phyloP scores from a whole-genome alignment of 2,888 invertebrate species.

The Xestia rhomboidea region DNA sequence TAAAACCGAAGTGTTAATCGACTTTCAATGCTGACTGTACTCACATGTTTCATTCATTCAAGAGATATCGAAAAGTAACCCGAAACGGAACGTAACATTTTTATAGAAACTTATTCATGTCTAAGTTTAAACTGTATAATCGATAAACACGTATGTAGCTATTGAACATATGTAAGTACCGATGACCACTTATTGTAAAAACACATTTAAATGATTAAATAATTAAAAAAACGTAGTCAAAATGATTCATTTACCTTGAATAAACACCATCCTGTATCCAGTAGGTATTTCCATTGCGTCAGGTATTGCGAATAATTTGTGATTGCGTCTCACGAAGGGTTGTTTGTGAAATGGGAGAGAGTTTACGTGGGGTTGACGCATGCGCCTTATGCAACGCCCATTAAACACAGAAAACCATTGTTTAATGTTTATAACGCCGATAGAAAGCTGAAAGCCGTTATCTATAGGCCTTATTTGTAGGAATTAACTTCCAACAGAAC shows the following conservation, averaged over 20 bases:
- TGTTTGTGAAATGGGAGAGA: background rate
- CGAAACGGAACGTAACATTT: background rate
- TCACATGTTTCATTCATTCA: background rate
- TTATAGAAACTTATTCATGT: no score
- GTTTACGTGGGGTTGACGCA: constrained; percentile 15
- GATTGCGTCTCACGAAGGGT: background rate
- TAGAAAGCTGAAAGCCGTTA: background rate
- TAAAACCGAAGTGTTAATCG: background rate
- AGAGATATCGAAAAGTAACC: background rate
- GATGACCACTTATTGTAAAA: background rate
- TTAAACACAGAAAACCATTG: background rate
- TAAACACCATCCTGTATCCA: background rate
- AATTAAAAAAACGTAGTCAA: background rate
- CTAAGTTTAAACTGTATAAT: no score
- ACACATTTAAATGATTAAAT: no score
- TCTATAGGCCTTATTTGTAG: background rate
- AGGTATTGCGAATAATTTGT: no score
- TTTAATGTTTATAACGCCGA: background rate
- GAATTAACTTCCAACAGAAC: background rate
- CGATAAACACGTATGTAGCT: no score
- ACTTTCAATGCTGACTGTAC: background rate
- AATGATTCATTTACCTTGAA: constrained; percentile 5
- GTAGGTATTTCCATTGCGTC: no score
- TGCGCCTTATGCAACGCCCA: background rate
- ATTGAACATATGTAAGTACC: background rate